Evolutionary conservation across 2,113 vertebrate species (phyloP), one percentile per base, ranked within the genome.

Genomic region (Aythya baeri): DNA sequence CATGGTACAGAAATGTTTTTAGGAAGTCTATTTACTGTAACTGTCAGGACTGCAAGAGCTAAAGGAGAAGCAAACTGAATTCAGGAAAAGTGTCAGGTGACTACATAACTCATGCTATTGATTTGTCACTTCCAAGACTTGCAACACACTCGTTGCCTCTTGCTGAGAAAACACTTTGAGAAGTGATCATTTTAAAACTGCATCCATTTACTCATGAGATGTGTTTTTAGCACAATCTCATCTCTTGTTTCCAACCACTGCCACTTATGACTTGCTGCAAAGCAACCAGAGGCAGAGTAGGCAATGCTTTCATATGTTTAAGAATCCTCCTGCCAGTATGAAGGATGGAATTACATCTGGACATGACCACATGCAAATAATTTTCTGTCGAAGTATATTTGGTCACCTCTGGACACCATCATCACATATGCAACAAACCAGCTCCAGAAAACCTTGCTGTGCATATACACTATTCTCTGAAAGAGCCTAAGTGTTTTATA

Each of bases 21-120:
- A 2, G 8, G 0, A 86, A 54, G 52, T 41, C 82, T 74, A 2
- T 66, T 76, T 84, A 54, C n/a, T 66, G 12, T 59, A 73, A 79
- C 38, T 67, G 27, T 82, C 13, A 66, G 16, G 25, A 66, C 13
- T 58, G n/a, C 78, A 61, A 29, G 38, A 26, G 25, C 67, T 76
- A 32, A 21, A 91, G 44, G 6, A 83, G 11, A 6, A 72, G 49
- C 52, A 80, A 83, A 77, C 3, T 17, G 23, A 84, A 67, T 16
- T 58, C 17, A 63, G 27, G 41, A 44, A 77, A 77, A 68, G 29
- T 2, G 4, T 14, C 58, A 50, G 27, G 12, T 27, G 34, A 82
- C 2, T 25, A 54, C 1, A 0, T 27, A 83, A 85, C 20, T 82
- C 22, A 17, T 0, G 0, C 13, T 57, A 32, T 50, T 61, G 57